phyloP scores from a whole-genome alignment of 2,113 vertebrate genomes.

The Mormoops blainvillei region DNA sequence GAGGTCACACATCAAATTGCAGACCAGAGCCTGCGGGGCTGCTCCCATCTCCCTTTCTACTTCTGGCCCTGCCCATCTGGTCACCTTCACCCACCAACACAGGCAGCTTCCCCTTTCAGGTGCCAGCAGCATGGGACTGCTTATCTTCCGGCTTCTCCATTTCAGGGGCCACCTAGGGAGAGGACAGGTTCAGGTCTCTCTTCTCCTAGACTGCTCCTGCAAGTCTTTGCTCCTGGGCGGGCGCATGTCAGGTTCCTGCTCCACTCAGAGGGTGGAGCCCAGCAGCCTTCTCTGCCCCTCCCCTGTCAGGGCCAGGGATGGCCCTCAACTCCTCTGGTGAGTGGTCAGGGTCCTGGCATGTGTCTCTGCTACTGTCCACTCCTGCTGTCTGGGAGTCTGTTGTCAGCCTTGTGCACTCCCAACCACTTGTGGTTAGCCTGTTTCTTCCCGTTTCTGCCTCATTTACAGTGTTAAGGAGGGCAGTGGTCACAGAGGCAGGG shows the following conservation, averaged over 20 bases:
- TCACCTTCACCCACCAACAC: not conserved
- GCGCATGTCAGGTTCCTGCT: not conserved
- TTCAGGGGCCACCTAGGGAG: not conserved
- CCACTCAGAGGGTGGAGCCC: not conserved
- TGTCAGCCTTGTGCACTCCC: not conserved
- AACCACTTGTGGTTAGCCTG: not conserved
- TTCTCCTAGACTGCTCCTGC: not conserved
- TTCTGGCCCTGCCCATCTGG: not conserved
- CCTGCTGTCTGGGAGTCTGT: not conserved
- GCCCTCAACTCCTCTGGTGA: not conserved
- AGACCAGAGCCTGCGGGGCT: not conserved
- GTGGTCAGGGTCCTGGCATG: not conserved
- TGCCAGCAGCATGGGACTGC: not conserved
- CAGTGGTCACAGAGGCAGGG: not conserved
- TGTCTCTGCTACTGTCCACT: not conserved
- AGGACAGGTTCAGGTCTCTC: not conserved
- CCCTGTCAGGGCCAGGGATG: not conserved
- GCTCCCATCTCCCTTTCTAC: not conserved
- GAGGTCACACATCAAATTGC: not conserved
- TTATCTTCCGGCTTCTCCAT: not conserved
- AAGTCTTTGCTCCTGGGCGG: not conserved
- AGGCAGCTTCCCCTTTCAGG: conserved; percentile 15
- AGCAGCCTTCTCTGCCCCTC: not conserved
- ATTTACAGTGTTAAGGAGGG: not conserved
- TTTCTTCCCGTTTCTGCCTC: conserved; percentile 36